phyloP scores from a whole-genome alignment of 2,113 vertebrate genomes.

The Brachypodius melanocephalos region DNA sequence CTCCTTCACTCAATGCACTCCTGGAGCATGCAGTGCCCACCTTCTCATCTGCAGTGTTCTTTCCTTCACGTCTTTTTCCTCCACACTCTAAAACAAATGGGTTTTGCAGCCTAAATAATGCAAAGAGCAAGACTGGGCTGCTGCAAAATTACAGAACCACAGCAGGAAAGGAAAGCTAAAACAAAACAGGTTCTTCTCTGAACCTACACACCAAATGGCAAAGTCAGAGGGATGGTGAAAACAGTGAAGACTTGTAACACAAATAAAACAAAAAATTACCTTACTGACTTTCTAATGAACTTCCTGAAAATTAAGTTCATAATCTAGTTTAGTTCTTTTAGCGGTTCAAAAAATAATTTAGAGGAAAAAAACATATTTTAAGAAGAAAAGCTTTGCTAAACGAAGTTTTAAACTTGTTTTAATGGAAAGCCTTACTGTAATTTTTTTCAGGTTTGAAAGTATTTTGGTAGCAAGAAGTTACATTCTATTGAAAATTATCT shows the following conservation, averaged over 20 bases:
- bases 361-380: not conserved
- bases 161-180: not conserved
- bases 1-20: not conserved
- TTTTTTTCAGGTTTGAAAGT: not conserved
- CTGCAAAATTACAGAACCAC: not conserved
- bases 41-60: not conserved
- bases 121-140: not conserved
- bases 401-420: not conserved
- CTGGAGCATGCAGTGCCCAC: fast-evolving
- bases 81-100: not conserved
- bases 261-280: not conserved
- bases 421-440: not conserved
- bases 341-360: not conserved
- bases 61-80: not conserved
- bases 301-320: not conserved
- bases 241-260: not conserved
- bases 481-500: not conserved
- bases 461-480: not conserved
- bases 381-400: not conserved
- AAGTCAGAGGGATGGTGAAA: not conserved
- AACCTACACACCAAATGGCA: not conserved
- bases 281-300: not conserved
- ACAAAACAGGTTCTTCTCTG: not conserved
- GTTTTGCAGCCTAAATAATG: not conserved
- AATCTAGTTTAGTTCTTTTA: not conserved